Evolutionary conservation across 2,797 vertebrate species (phyloP).

Genomic region (Scolopax bukidnonensis): DNA sequence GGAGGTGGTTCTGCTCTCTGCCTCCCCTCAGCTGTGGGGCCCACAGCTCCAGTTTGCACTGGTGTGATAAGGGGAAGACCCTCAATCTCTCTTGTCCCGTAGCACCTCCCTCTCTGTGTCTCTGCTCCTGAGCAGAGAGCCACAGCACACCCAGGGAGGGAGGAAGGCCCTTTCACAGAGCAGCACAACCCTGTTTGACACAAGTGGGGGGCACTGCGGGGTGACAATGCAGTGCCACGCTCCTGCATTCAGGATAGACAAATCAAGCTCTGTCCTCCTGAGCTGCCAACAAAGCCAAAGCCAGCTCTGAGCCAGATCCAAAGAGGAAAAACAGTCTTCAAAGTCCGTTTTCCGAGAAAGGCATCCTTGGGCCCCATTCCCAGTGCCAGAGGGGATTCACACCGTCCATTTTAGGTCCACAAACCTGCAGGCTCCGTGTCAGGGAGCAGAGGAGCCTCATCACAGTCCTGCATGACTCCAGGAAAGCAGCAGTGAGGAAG

Average conservation of each 20-base stretch:
- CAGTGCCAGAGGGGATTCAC: not conserved
- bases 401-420: not conserved
- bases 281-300: not conserved
- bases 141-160: not conserved
- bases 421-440: not conserved
- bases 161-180: not conserved
- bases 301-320: not conserved
- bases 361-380: not conserved
- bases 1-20: not conserved
- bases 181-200: not conserved
- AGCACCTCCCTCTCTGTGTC: not conserved
- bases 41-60: not conserved
- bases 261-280: not conserved
- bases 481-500: not conserved
- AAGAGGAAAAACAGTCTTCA: not conserved
- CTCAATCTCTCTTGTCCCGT: not conserved
- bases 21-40: not conserved
- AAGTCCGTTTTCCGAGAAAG: not conserved
- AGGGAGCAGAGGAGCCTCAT: not conserved
- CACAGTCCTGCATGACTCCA: not conserved
- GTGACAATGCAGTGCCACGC: not conserved
- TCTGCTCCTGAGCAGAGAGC: not conserved
- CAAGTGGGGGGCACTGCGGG: accelerated
- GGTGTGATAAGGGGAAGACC: not conserved
- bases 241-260: not conserved